A percentile compares a stretch with the other conserved stretches of the same genome.
phyloP scores from a whole-genome alignment of 2,888 invertebrate genomes.

The Parnassius smintheus region DNA sequence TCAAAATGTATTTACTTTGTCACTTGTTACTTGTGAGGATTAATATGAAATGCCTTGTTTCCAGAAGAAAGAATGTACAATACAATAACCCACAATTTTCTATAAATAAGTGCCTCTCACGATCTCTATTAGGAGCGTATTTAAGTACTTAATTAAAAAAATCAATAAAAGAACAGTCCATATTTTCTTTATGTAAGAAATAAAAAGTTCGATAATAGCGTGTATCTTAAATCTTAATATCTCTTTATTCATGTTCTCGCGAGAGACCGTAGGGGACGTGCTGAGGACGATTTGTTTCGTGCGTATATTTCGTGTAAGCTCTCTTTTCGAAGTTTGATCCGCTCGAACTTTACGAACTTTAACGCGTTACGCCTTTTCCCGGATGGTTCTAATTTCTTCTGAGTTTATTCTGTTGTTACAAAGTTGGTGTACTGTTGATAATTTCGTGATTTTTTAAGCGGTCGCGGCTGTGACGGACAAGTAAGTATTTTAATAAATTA shows the following conservation, averaged over 20 bases:
- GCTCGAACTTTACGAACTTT: not conserved
- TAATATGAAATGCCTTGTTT: too few relatives aligned
- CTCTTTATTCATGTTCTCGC: slow-evolving; percentile 7
- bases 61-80: too few relatives aligned
- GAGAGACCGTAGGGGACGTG: slow-evolving; percentile 7
- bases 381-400: not conserved
- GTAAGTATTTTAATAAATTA: not conserved
- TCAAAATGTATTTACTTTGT: too few relatives aligned
- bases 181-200: not conserved
- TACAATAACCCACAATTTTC: too few relatives aligned
- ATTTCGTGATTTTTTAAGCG: not conserved
- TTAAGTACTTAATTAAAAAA: too few relatives aligned
- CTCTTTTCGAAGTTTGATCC: not conserved
- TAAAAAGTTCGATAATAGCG: slow-evolving; percentile 3
- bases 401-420: not conserved
- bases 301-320: slow-evolving; percentile 2
- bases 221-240: slow-evolving; percentile 6
- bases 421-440: not conserved
- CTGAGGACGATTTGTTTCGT: not conserved
- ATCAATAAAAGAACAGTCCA: too few relatives aligned
- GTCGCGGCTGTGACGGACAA: not conserved
- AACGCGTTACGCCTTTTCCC: not conserved
- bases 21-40: too few relatives aligned
- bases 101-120: too few relatives aligned
- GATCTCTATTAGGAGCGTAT: too few relatives aligned